These are phyloP conservation scores for Marasmarcha lunaedactyla DNA, from an alignment of 2,888 invertebrate genomes.

Conservation along the genomic window DNA sequence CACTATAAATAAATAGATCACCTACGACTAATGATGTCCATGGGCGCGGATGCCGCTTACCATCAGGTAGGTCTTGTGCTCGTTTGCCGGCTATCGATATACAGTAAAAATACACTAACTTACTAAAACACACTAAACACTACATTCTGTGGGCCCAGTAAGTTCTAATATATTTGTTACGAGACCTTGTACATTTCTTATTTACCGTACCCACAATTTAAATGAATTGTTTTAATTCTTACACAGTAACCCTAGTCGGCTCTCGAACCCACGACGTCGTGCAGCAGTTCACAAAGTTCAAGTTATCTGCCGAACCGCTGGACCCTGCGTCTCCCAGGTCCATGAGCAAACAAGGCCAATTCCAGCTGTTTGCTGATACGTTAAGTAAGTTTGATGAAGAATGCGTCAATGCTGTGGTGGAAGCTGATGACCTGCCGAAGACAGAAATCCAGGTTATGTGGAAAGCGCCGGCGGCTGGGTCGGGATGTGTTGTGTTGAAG, in stretches of 20 bases:
- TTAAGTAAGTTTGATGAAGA: slow-evolving; percentile 80
- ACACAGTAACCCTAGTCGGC: slow-evolving; percentile 75
- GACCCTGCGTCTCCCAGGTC: slow-evolving; percentile 43
- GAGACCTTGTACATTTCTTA: no score
- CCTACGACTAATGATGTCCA: no score
- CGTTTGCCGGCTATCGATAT: no score
- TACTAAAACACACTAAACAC: no score
- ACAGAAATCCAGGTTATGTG: slow-evolving; percentile 89
- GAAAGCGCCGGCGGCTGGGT: slow-evolving; percentile 87
- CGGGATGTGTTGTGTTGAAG: slow-evolving; percentile 90
- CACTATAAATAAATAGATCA: no score
- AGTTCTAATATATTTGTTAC: no score
- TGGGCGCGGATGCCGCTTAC: no score
- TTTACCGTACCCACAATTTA: no score
- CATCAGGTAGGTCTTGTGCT: no score
- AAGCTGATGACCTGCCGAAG: slow-evolving; percentile 83
- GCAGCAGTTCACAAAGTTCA: slow-evolving; percentile 84
- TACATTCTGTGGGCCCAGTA: no score
- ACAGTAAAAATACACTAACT: no score
- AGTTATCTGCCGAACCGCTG: slow-evolving; percentile 78
- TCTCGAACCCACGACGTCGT: slow-evolving; percentile 74
- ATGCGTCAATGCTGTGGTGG: slow-evolving; percentile 87
- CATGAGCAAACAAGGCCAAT: slow-evolving; percentile 48
- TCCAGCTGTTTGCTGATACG: slow-evolving; percentile 68
- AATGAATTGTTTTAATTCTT: neutral